Base-by-base conservation (phyloP, 2,797 vertebrate species). In the Lophura swinhoii region DNA sequence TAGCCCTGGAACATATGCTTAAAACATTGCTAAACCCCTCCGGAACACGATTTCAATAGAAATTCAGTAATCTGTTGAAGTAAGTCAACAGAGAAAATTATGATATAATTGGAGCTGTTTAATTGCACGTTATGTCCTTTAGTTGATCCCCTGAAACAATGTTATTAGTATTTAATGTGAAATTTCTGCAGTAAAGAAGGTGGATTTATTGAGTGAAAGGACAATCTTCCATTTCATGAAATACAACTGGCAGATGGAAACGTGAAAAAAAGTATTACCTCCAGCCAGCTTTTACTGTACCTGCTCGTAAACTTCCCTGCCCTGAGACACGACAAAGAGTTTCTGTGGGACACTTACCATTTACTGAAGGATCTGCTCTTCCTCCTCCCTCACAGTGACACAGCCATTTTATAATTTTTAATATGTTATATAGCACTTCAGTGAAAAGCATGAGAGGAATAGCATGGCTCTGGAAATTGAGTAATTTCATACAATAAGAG, bases 191-290 rank as follows among this genome's bases (percentile, higher is more conserved):
- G 75, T 93, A 86, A 93, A 91, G 86, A 85, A 75, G 68, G 64
- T 93, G 85, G 92, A 94, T 95, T 94, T 92, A 97, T 95, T 90
- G 90, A 63, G 90, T 95, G 91, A 93, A 85, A 92, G 87, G 77
- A 84, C 83, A 91, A 44, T 84, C 60, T 95, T 95, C 67, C 82
- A 77, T 96, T 88, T 93, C 60, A 82, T 16, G 2, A 80, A 95
- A 93, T 84, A 78, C 41, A 95, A 72, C 78, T 91, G 89, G 77
- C 94, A 96, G 87, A 95, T 90, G 94, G 85, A 88, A 92, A 84
- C 62, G 72, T 77, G 91, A 95, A 95, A 94, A 89, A 35, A 94
- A 92, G 48, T 90, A 31, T 31, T 55, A 67, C 84, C 88, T 95
- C 53, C 66, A 93, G 92, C 70, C 86, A 93, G 84, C 8, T 95